phyloP scores from a whole-genome alignment of 2,888 invertebrate genomes.

The Microctonus aethiopoides region DNA sequence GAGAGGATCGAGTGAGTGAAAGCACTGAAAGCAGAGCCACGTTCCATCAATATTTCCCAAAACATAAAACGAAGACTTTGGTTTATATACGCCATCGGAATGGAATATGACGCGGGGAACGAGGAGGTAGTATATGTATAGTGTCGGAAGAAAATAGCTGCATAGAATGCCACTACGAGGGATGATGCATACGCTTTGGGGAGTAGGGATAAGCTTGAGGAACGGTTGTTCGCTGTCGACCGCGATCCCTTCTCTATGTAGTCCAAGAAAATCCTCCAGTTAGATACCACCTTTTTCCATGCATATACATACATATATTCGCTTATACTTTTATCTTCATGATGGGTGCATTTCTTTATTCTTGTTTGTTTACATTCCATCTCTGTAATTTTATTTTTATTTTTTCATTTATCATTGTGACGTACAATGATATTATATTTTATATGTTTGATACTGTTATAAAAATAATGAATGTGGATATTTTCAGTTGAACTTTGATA shows the following conservation, averaged over 20 bases:
- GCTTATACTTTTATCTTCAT: neutral
- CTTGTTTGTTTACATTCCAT: neutral
- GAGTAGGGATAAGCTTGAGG: conserved; percentile 41
- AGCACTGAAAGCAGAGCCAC: conserved; percentile 46
- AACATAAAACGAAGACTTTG: conserved; percentile 51
- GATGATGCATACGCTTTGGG: conserved; percentile 35
- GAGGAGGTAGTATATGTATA: neutral
- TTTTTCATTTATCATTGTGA: conserved; percentile 11
- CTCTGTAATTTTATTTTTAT: neutral
- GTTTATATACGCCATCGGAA: conserved; percentile 46
- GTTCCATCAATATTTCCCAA: conserved; percentile 54
- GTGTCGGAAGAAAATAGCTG: neutral
- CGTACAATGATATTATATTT: too few relatives aligned
- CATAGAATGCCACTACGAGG: conserved; percentile 11
- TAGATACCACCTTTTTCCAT: conserved; percentile 32
- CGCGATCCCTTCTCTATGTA: conserved; percentile 32
- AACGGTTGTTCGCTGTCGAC: conserved; percentile 35
- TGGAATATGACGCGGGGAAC: conserved; percentile 51
- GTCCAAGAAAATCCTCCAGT: conserved; percentile 38
- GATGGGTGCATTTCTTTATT: conserved; percentile 6
- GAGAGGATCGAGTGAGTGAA: conserved; percentile 32
- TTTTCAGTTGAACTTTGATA: neutral
- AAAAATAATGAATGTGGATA: neutral
- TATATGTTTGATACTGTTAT: too few relatives aligned
- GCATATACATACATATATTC: conserved; percentile 11